Evolutionary conservation across 2,113 vertebrate species (phyloP).

Genomic region (Cavia porcellus): DNA sequence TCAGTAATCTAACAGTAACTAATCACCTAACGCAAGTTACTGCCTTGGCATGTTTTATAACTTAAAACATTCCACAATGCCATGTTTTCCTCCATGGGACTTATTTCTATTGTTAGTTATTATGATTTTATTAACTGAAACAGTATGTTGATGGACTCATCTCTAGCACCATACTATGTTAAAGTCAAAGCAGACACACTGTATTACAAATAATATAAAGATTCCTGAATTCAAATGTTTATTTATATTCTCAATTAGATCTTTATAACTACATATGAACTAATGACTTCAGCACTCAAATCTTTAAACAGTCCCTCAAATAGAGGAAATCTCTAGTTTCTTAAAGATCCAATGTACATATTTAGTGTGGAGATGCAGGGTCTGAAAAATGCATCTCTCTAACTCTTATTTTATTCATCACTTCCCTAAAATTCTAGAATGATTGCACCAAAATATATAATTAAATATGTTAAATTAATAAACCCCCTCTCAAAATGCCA

Average conservation of each 20-base stretch:
- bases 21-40: conserved; percentile 31
- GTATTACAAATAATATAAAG: not conserved
- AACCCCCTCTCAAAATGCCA: not conserved
- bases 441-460: not conserved
- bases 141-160: not conserved
- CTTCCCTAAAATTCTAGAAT: not conserved
- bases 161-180: not conserved
- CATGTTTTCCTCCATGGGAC: not conserved
- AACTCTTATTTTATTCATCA: not conserved
- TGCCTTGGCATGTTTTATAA: not conserved
- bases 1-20: not conserved
- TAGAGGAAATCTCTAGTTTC: not conserved
- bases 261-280: not conserved
- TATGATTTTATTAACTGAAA: not conserved
- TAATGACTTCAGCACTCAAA: not conserved
- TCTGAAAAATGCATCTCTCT: not conserved
- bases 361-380: not conserved
- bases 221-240: not conserved
- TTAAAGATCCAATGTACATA: not conserved
- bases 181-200: not conserved
- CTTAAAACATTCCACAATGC: not conserved
- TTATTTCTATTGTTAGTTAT: conserved; percentile 15
- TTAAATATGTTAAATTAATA: not conserved
- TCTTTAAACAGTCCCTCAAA: not conserved
- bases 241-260: not conserved